phyloP scores from a whole-genome alignment of 2,888 invertebrate species.

The Athalia rosae region DNA sequence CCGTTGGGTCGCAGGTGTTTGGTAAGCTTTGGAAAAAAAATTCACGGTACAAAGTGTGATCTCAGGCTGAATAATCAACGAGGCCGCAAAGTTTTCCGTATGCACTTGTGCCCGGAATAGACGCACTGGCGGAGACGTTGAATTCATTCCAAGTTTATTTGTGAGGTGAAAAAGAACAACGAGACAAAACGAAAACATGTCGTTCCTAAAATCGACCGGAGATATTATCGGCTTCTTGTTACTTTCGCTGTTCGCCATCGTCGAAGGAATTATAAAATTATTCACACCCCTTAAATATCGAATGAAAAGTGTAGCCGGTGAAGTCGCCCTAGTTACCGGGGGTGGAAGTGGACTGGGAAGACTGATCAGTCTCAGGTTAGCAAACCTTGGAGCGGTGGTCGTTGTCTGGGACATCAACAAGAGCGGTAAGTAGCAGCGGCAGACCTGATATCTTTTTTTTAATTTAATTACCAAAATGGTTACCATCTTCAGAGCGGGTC shows the following conservation, averaged over 20 bases:
- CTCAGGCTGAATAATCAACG: no score
- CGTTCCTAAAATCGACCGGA: constrained; percentile 76
- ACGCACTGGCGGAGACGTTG: neutral
- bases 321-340: constrained; percentile 91
- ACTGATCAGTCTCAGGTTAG: constrained; percentile 83
- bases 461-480: no score
- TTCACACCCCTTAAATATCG: constrained; percentile 78
- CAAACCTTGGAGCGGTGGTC: constrained; percentile 85
- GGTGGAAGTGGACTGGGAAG: constrained; percentile 92
- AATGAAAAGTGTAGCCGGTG: constrained; percentile 83
- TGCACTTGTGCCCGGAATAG: neutral
- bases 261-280: constrained; percentile 75
- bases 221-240: constrained; percentile 78
- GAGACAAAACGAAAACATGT: constrained; percentile 55
- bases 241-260: constrained; percentile 74
- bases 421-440: constrained; percentile 78
- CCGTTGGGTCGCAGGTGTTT: no score
- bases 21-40: no score
- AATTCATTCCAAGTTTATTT: neutral
- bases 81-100: neutral
- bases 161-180: constrained; percentile 1
- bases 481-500: no score
- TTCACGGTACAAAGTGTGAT: no score
- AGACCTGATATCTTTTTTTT: no score
- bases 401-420: constrained; percentile 94